A percentile compares a stretch with the other conserved stretches of the same genome.
These are phyloP conservation scores for Heterocephalus glaber DNA, from an alignment of 2,113 vertebrate species.

Conservation along the genomic window DNA sequence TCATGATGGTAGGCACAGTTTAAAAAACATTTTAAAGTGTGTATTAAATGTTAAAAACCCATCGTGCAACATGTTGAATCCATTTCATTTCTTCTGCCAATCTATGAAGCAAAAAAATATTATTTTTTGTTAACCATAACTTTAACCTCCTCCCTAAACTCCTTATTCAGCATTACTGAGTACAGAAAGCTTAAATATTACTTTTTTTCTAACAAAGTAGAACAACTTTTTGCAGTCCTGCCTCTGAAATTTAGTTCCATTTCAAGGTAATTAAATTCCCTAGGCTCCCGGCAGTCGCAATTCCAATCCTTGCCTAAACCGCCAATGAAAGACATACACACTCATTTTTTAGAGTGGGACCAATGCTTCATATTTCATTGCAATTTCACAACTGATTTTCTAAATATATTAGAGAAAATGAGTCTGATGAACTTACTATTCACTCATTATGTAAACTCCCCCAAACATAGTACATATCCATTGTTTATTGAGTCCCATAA, in stretches of 20 bases:
- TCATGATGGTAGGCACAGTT: background rate
- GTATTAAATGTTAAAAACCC: background rate
- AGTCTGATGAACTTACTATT: background rate
- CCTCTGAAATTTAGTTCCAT: conserved; percentile 21
- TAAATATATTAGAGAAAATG: conserved; percentile 38
- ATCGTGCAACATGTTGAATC: background rate
- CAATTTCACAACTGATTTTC: background rate
- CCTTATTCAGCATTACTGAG: background rate
- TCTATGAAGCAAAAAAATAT: conserved; percentile 4
- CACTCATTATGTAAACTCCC: background rate
- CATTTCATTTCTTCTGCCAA: background rate
- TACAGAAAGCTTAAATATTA: conserved; percentile 6
- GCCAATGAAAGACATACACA: background rate
- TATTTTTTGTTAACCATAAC: background rate
- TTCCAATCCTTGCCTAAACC: background rate
- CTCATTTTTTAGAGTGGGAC: background rate
- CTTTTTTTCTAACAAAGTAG: conserved; percentile 31
- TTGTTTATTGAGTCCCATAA: background rate
- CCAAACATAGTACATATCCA: background rate
- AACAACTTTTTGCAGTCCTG: background rate
- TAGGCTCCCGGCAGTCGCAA: background rate
- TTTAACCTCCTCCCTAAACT: background rate
- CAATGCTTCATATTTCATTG: background rate
- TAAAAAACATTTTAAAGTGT: background rate
- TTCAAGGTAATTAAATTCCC: conserved; percentile 39